These are phyloP conservation scores for Carposina sasakii DNA, from an alignment of 1,140 invertebrate species.

Conservation along the genomic window DNA sequence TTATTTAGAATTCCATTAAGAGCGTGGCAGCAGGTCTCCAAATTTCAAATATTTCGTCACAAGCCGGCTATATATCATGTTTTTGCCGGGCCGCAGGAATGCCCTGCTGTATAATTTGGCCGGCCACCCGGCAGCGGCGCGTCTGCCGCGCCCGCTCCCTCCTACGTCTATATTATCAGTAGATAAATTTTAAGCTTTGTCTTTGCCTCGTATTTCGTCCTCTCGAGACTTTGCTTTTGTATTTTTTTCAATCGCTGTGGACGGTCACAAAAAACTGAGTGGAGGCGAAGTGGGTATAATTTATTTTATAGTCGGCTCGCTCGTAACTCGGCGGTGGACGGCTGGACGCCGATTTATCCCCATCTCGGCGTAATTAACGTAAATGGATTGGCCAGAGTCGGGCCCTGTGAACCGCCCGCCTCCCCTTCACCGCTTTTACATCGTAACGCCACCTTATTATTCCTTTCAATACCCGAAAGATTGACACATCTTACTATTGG, in stretches of 20 bases:
- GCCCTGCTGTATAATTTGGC: slow-evolving; percentile 68
- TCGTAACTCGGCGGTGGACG: slow-evolving; percentile 69
- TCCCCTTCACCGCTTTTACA: slow-evolving; percentile 13
- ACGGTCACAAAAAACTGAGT: slow-evolving; percentile 68
- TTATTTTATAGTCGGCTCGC: slow-evolving; percentile 70
- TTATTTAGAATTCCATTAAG: slow-evolving; percentile 63
- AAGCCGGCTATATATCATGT: slow-evolving; percentile 69
- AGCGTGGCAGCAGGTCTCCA: slow-evolving; percentile 63
- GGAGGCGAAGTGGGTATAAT: slow-evolving; percentile 71
- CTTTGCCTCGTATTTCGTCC: slow-evolving; percentile 71
- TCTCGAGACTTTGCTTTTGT: slow-evolving; percentile 66
- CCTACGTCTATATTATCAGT: slow-evolving; percentile 71
- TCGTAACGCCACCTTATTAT: too few species aligned
- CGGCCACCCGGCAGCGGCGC: slow-evolving; percentile 60
- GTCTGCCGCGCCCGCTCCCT: slow-evolving; percentile 58
- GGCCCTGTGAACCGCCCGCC: slow-evolving; percentile 42
- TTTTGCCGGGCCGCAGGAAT: slow-evolving; percentile 60
- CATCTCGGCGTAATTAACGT: slow-evolving; percentile 69
- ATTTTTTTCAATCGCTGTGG: slow-evolving; percentile 47
- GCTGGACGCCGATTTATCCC: slow-evolving; percentile 71
- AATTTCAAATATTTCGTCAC: slow-evolving; percentile 70
- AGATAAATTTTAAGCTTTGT: slow-evolving; percentile 72
- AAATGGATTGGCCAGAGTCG: slow-evolving; percentile 65
- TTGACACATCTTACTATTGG: too few species aligned
- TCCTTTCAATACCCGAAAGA: too few species aligned